Percentiles rank a stretch among this genome's conserved stretches.
phyloP scores from a whole-genome alignment of 2,888 invertebrate genomes.

The Hydraecia micacea region DNA sequence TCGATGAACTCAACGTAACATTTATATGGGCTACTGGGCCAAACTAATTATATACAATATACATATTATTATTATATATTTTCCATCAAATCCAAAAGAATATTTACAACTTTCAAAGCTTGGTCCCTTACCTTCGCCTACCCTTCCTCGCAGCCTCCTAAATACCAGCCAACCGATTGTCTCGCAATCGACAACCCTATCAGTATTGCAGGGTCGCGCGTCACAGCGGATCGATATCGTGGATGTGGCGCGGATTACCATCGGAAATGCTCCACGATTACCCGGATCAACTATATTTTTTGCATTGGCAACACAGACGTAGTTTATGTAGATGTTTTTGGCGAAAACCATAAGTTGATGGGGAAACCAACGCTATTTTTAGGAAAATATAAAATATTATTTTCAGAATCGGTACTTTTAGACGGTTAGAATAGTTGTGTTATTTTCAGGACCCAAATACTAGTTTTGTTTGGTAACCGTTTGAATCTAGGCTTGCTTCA shows the following conservation, averaged over 20 bases:
- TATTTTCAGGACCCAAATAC: too few relatives aligned
- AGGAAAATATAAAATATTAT: not conserved
- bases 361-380: not conserved
- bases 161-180: not conserved
- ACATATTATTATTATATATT: too few relatives aligned
- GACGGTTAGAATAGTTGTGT: not conserved
- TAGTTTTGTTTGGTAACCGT: not conserved
- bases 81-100: not conserved
- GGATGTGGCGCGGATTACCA: conserved; percentile 68
- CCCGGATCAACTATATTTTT: conserved; percentile 52
- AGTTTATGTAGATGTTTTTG: conserved; percentile 6
- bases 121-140: not conserved
- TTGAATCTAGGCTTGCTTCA: not conserved
- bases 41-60: not conserved
- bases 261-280: conserved; percentile 56
- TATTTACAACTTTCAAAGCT: not conserved
- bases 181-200: conserved; percentile 60
- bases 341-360: not conserved
- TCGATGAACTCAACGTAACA: not conserved
- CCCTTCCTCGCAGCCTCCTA: not conserved
- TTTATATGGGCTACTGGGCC: not conserved
- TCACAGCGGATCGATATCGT: conserved; percentile 74
- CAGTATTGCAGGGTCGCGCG: conserved; percentile 65
- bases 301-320: not conserved
- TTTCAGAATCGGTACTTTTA: not conserved